Percentiles rank a stretch among this genome's conserved stretches.
Conservation (phyloP, 2,797 vertebrate species). For the Nasua narica region DNA sequence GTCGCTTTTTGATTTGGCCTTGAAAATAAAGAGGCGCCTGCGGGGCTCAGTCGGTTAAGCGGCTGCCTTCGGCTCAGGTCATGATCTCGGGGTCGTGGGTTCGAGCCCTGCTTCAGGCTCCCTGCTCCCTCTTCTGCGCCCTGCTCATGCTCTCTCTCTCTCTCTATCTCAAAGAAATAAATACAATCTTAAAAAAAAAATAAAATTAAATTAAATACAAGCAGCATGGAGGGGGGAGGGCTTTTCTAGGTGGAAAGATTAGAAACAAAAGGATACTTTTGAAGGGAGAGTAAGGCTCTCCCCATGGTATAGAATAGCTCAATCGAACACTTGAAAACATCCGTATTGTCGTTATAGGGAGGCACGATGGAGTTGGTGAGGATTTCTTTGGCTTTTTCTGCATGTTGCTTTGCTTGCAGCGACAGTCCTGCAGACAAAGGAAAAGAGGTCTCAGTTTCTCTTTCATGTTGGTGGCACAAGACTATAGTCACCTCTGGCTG, state of each 20-base stretch:
- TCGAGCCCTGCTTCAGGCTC: too few species aligned
- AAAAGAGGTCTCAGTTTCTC: neutral
- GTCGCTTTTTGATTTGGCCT: neutral
- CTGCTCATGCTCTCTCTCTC: too few species aligned
- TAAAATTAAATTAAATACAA: neutral
- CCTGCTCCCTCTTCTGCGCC: too few species aligned
- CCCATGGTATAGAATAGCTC: conserved; percentile 72
- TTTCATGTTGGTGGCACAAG: neutral
- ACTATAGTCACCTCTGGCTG: neutral
- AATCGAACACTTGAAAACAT: conserved; percentile 72
- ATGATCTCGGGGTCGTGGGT: too few species aligned
- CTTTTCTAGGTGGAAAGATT: neutral
- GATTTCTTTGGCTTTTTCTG: conserved; percentile 74
- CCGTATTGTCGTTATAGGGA: conserved; percentile 49
- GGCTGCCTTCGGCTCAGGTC: too few species aligned
- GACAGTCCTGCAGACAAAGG: conserved; percentile 76
- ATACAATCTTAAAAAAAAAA: too few species aligned
- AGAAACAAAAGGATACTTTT: conserved; percentile 72
- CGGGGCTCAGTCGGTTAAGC: too few species aligned
- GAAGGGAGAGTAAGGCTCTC: conserved; percentile 67
- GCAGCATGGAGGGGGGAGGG: neutral
- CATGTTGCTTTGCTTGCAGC: conserved; percentile 80
- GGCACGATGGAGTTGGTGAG: conserved; percentile 68
- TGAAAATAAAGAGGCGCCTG: neutral
- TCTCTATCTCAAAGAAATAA: too few species aligned